Percentiles rank a stretch among this genome's conserved stretches.
These are phyloP conservation scores for Ornithorhynchus anatinus DNA, from an alignment of 2,113 vertebrate genomes.

Conservation along the genomic window DNA sequence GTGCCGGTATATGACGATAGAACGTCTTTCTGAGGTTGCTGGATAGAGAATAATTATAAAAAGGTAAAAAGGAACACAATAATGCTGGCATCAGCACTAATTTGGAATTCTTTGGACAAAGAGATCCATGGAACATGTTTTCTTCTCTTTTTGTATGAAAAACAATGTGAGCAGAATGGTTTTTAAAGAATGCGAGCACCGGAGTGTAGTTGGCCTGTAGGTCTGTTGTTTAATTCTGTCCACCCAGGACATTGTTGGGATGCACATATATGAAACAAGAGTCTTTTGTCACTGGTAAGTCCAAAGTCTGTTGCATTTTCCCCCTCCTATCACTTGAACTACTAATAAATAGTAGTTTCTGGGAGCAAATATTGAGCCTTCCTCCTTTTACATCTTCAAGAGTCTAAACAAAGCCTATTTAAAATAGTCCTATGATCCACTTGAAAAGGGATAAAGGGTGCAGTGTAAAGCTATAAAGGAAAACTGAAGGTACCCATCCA, in stretches of 20 bases:
- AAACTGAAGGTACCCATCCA: too few species aligned
- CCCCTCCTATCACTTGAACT: background rate
- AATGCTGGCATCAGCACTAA: too few species aligned
- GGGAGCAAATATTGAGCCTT: slow-evolving; percentile 51
- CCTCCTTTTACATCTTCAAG: slow-evolving; percentile 40
- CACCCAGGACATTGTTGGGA: slow-evolving; percentile 42
- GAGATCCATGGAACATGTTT: slow-evolving; percentile 53
- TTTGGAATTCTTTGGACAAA: slow-evolving; percentile 61
- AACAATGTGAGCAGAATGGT: too few species aligned
- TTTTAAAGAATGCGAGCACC: slow-evolving; percentile 58
- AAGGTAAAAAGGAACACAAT: too few species aligned
- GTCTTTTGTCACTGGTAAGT: too few species aligned
- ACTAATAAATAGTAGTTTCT: slow-evolving; percentile 50
- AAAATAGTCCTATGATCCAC: too few species aligned
- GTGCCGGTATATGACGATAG: background rate
- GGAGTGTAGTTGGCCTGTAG: slow-evolving; percentile 49
- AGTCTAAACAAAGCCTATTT: slow-evolving; percentile 65
- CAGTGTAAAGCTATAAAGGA: too few species aligned
- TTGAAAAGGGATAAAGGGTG: too few species aligned
- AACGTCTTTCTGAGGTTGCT: background rate
- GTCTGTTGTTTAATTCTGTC: slow-evolving; percentile 39
- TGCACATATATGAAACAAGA: slow-evolving; percentile 52
- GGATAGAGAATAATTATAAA: too few species aligned
- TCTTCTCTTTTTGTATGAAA: slow-evolving; percentile 41
- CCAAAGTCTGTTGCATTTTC: too few species aligned